Percentiles rank a stretch among this genome's conserved stretches.
These are phyloP conservation scores for Panonychus citri DNA, from an alignment of 1,140 invertebrate genomes.

Conservation along the genomic window DNA sequence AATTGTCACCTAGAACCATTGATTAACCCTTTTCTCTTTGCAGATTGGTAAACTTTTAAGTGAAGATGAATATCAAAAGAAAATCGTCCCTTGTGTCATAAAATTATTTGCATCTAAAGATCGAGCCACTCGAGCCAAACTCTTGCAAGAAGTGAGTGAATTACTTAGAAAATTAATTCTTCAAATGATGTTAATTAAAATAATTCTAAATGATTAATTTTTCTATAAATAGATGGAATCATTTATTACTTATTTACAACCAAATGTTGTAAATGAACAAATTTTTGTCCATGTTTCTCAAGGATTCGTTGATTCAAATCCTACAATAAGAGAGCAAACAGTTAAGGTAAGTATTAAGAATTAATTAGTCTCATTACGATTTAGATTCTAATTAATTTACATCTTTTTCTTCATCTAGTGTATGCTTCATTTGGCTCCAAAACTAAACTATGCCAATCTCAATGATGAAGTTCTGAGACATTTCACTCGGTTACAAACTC, in stretches of 20 bases:
- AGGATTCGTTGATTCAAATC: slow-evolving; percentile 89
- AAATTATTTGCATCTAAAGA: slow-evolving; percentile 90
- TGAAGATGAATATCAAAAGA: slow-evolving; percentile 76
- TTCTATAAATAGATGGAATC: slow-evolving; percentile 20
- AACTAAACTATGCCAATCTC: slow-evolving; percentile 90
- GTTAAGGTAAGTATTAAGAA: slow-evolving; percentile 51
- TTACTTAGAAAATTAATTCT: slow-evolving; percentile 19
- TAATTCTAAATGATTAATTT: slow-evolving; percentile 10
- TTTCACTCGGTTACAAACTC: slow-evolving; percentile 79
- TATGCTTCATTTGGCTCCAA: slow-evolving; percentile 75
- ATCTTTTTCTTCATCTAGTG: slow-evolving; percentile 32
- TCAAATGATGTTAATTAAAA: not conserved
- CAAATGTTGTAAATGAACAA: slow-evolving; percentile 49
- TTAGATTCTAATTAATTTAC: slow-evolving; percentile 4
- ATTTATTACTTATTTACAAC: slow-evolving; percentile 29
- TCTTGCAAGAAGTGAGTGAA: slow-evolving; percentile 46
- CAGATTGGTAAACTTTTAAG: slow-evolving; percentile 65
- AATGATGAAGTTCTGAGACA: slow-evolving; percentile 88
- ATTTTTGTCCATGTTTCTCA: slow-evolving; percentile 71
- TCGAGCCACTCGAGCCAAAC: slow-evolving; percentile 66
- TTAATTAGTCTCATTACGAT: slow-evolving; percentile 8
- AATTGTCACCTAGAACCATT: not conserved
- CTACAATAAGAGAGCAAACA: slow-evolving; percentile 86
- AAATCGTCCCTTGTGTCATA: slow-evolving; percentile 88
- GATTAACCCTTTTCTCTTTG: slow-evolving; percentile 13